Conservation (phyloP, 2,113 vertebrate genomes). For the Festucalex cinctus region DNA sequence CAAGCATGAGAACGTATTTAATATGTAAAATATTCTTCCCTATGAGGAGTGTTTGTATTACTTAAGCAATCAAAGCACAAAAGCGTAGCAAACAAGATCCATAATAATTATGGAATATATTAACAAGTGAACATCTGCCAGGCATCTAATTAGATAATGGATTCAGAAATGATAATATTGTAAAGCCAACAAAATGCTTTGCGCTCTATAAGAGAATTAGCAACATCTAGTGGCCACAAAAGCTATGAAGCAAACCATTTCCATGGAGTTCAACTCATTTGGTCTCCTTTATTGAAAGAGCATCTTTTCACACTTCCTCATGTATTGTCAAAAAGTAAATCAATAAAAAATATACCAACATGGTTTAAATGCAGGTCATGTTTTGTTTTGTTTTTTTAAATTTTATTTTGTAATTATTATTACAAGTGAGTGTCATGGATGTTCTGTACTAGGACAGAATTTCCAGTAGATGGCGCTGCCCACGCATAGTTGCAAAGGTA, state of each 20-base stretch:
- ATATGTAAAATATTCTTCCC: not conserved
- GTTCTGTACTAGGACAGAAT: conserved; percentile 14
- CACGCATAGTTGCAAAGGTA: not conserved
- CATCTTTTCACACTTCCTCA: not conserved
- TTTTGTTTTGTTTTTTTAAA: not conserved
- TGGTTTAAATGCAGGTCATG: not conserved
- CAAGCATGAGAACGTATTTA: not conserved
- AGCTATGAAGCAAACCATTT: not conserved
- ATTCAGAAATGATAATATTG: not conserved
- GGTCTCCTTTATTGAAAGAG: not conserved
- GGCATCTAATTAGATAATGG: not conserved
- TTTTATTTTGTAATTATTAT: not conserved
- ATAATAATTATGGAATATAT: not conserved
- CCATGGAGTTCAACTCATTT: not conserved
- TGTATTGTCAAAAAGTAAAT: not conserved
- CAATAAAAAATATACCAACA: too few relatives aligned
- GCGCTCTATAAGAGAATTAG: not conserved
- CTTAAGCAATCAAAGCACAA: not conserved
- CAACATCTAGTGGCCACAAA: conserved; percentile 40
- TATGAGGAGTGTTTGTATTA: not conserved
- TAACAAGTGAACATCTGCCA: not conserved
- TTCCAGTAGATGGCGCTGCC: conserved; percentile 50
- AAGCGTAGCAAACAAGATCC: not conserved
- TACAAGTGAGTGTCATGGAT: not conserved
- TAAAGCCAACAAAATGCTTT: not conserved